Conservation (phyloP, 1,140 invertebrate species). For the Sinella curviseta region DNA sequence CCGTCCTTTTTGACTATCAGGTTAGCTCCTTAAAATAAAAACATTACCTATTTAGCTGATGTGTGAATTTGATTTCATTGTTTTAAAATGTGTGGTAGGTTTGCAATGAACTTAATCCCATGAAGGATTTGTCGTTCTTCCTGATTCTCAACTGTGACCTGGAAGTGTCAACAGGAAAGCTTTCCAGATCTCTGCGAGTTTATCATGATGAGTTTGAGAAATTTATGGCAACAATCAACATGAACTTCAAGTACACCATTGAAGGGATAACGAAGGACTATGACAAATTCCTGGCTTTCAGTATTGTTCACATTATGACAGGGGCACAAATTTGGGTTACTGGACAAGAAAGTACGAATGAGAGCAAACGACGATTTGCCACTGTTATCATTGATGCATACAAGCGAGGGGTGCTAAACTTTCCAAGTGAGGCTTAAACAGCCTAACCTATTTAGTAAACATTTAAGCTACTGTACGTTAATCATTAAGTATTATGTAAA, state of each 20-base stretch:
- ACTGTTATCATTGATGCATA: not conserved
- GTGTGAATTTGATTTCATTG: not conserved
- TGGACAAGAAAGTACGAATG: not conserved
- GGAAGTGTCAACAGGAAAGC: not conserved
- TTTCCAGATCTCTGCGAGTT: not conserved
- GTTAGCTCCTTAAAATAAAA: not conserved
- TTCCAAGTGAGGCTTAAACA: too few species aligned
- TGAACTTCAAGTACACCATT: not conserved
- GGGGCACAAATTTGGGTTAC: not conserved
- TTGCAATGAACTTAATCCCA: not conserved
- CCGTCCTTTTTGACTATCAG: not conserved
- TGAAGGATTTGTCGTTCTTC: conserved; percentile 23
- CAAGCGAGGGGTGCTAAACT: not conserved
- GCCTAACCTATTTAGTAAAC: too few species aligned
- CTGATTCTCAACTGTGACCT: not conserved
- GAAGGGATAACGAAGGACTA: not conserved
- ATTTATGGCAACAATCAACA: not conserved
- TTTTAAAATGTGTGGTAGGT: not conserved
- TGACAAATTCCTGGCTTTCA: not conserved
- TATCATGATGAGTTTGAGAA: not conserved
- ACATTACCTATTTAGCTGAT: not conserved
- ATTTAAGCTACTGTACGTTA: too few species aligned
- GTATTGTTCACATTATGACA: not conserved
- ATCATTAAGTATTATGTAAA: too few species aligned
- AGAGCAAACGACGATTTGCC: not conserved